These are phyloP conservation scores for Amphibalanus amphitrite DNA, from an alignment of 1,140 invertebrate species.

Conservation along the genomic window DNA sequence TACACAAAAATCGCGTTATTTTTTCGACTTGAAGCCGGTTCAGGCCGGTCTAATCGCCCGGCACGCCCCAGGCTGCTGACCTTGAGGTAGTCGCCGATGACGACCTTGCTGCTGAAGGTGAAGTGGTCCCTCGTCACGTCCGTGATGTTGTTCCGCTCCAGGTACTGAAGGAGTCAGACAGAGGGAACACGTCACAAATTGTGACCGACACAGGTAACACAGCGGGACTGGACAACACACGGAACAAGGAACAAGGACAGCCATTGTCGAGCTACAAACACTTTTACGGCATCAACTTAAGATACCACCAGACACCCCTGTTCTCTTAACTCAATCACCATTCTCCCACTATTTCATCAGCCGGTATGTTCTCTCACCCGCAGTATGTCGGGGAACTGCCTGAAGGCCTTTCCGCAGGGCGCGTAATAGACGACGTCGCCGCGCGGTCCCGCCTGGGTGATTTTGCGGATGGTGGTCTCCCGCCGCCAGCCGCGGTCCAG, in stretches of 20 bases:
- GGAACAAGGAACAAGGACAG: no score
- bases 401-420: conserved; percentile 60
- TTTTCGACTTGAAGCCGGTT: no score
- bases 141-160: conserved; percentile 50
- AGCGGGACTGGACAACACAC: no score
- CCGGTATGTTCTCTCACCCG: conserved; percentile 33
- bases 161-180: conserved; percentile 35
- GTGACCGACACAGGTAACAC: background rate
- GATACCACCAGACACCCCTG: no score
- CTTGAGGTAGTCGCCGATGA: conserved; percentile 78
- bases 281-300: no score
- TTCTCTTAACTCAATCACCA: no score
- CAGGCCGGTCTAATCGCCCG: no score
- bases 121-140: conserved; percentile 72
- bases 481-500: conserved; percentile 71
- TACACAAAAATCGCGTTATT: no score
- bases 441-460: conserved; percentile 39
- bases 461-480: conserved; percentile 48
- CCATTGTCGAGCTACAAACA: no score
- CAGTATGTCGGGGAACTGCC: conserved; percentile 50
- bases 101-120: conserved; percentile 68
- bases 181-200: background rate
- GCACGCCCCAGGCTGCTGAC: conserved; percentile 11
- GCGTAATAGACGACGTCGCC: conserved; percentile 78
- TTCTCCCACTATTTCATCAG: no score